phyloP scores from a whole-genome alignment of 2,797 vertebrate genomes.

The Myotis findleyi region DNA sequence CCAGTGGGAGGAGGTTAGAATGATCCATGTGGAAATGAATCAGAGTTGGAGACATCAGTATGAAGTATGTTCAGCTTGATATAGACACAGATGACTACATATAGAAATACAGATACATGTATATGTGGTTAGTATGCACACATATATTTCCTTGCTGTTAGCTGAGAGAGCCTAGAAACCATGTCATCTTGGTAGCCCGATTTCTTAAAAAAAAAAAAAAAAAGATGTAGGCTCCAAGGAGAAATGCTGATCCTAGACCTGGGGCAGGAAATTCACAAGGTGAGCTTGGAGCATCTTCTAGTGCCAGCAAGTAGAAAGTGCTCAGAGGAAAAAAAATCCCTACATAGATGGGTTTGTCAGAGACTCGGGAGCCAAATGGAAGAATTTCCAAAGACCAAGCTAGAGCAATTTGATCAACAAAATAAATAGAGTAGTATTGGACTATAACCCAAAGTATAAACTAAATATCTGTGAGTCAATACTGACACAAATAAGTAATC shows the following conservation, averaged over 20 bases:
- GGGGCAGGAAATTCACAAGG: background rate
- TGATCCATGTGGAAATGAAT: background rate
- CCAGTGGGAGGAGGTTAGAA: background rate
- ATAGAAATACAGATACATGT: background rate
- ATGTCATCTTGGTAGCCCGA: background rate
- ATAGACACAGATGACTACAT: background rate
- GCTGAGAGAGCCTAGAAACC: background rate
- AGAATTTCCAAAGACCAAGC: background rate
- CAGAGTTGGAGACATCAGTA: background rate
- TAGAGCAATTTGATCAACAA: conserved; percentile 3
- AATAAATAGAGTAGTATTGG: background rate
- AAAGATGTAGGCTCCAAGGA: background rate
- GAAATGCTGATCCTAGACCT: background rate
- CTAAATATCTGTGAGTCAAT: background rate
- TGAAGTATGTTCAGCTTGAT: background rate
- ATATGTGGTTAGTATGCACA: background rate
- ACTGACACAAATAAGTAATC: background rate
- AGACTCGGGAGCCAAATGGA: background rate
- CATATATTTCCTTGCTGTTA: background rate
- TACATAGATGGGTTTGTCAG: background rate
- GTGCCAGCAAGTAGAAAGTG: background rate
- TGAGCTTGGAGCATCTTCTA: background rate
- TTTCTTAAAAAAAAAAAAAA: background rate
- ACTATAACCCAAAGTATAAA: background rate
- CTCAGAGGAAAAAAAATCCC: background rate